Evolutionary conservation across 2,797 vertebrate genomes (phyloP).

Genomic region (Rhadinocentrus ornatus): DNA sequence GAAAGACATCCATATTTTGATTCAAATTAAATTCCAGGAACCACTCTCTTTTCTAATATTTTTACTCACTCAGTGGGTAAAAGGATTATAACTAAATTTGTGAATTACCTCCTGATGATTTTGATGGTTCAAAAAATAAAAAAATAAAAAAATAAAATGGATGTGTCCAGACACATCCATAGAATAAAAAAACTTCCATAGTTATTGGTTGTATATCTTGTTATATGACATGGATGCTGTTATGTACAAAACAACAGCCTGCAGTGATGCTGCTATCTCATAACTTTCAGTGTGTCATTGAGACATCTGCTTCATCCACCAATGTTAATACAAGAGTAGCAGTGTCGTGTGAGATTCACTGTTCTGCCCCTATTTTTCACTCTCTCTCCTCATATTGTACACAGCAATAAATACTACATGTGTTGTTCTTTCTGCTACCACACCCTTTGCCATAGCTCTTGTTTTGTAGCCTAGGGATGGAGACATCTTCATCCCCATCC

Average conservation of each 20-base stretch:
- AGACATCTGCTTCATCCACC: not conserved
- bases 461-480: constrained; percentile 59
- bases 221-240: not conserved
- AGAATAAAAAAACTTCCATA: not conserved
- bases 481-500: constrained; percentile 65
- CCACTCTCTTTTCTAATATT: not conserved
- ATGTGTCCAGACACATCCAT: not conserved
- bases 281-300: not conserved
- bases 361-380: constrained; percentile 33
- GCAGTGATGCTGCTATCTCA: not conserved
- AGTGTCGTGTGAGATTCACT: constrained; percentile 8
- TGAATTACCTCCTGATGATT: not conserved
- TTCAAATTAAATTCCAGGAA: too few relatives aligned
- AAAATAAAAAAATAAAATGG: not conserved
- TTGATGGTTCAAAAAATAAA: too few relatives aligned
- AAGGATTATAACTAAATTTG: not conserved
- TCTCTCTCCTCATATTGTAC: constrained; percentile 41
- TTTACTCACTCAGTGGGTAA: too few relatives aligned
- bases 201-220: not conserved
- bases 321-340: constrained; percentile 3
- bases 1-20: not conserved
- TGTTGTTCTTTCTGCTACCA: constrained; percentile 48
- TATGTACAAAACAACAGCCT: not conserved
- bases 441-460: constrained; percentile 58
- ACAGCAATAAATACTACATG: constrained; percentile 66